phyloP scores from a whole-genome alignment of 2,888 invertebrate genomes.

The Adineta ricciae region DNA sequence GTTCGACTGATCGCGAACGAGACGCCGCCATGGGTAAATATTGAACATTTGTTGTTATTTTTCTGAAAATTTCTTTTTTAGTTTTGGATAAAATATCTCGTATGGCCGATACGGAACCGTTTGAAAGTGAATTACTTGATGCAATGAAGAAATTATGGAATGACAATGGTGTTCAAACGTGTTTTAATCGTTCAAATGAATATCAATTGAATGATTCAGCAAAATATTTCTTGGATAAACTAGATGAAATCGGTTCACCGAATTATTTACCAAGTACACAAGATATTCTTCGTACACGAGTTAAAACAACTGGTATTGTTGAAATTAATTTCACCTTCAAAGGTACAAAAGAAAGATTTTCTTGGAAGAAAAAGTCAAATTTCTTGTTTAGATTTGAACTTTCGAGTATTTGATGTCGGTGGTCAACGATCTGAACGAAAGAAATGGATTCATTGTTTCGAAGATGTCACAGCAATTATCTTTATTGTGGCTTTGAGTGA shows the following conservation, averaged over 20 bases:
- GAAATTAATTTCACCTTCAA: constrained; percentile 82
- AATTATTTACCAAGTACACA: constrained; percentile 78
- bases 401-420: constrained; percentile 96
- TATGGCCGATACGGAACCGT: constrained; percentile 99
- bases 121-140: constrained; percentile 91
- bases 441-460: constrained; percentile 98
- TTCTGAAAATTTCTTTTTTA: neutral
- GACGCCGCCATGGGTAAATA: constrained; percentile 32
- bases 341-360: constrained; percentile 35
- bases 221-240: constrained; percentile 73
- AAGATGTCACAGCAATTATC: constrained; percentile 98
- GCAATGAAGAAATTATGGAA: constrained; percentile 84
- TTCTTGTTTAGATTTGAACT: constrained; percentile 28
- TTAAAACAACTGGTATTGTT: constrained; percentile 82
- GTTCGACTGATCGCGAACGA: constrained; percentile 80
- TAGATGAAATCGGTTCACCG: constrained; percentile 71
- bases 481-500: constrained; percentile 99
- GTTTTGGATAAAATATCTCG: constrained; percentile 98
- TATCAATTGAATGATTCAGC: constrained; percentile 75
- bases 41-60: no score
- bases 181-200: constrained; percentile 57
- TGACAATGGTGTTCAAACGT: constrained; percentile 69
- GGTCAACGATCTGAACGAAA: constrained; percentile 78
- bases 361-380: neutral
- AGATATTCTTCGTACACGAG: constrained; percentile 74